Conservation (phyloP, 2,888 invertebrate genomes). For the Teleiodes luculella region DNA sequence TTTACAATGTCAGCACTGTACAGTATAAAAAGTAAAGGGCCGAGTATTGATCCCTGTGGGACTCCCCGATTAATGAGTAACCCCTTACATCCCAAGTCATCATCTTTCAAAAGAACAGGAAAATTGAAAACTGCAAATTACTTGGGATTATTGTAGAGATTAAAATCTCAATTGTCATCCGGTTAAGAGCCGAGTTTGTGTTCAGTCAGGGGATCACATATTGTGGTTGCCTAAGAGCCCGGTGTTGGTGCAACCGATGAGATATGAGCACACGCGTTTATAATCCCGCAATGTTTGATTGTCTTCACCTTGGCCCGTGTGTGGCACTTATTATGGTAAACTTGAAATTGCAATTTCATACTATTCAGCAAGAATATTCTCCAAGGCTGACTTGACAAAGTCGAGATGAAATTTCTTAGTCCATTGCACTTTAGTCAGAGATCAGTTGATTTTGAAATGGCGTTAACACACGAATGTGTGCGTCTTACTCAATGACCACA, state of each 20-base stretch:
- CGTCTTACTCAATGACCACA: not conserved
- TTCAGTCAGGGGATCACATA: not conserved
- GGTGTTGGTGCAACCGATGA: not conserved
- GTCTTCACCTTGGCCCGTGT: constrained; percentile 10
- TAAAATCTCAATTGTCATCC: too few species aligned
- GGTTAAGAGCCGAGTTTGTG: too few species aligned
- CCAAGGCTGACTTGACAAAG: not conserved
- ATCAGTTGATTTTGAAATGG: not conserved
- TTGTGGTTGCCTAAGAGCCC: not conserved
- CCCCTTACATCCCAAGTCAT: too few species aligned
- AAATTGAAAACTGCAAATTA: too few species aligned
- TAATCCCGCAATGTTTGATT: constrained; percentile 15
- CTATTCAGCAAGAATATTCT: not conserved
- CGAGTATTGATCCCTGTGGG: too few species aligned
- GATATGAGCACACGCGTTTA: not conserved
- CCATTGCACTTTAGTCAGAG: not conserved
- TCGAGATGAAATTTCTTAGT: not conserved
- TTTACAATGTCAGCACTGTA: too few species aligned
- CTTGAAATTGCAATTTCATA: constrained; percentile 6
- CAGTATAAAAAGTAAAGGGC: too few species aligned
- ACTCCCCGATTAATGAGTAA: too few species aligned
- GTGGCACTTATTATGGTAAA: not conserved
- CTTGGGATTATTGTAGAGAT: too few species aligned
- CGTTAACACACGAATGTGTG: not conserved
- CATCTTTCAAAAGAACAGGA: too few species aligned